Percentiles rank a stretch among this genome's conserved stretches.
Evolutionary conservation across 2,888 invertebrate genomes (phyloP).

Genomic region (Gnatocerus cornutus): DNA sequence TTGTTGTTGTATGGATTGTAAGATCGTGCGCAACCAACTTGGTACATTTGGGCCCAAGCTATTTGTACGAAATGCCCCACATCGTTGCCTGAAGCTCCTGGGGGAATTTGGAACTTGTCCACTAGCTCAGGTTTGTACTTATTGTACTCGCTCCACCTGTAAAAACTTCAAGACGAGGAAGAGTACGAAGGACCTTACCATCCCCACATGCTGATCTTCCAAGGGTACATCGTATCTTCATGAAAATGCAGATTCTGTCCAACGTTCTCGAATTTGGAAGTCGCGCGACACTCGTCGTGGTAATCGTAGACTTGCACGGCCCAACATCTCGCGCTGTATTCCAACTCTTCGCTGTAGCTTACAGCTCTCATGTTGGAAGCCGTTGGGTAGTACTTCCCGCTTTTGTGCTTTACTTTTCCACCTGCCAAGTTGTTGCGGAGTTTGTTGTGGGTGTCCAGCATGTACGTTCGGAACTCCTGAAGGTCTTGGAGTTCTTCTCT

Average conservation of each 20-base stretch:
- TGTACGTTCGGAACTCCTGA: not conserved
- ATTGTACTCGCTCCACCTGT: not conserved
- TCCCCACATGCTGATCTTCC: not conserved
- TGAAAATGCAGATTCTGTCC: not conserved
- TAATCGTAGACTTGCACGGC: not conserved
- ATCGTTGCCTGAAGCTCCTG: not conserved
- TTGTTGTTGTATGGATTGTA: not conserved
- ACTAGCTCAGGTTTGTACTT: not conserved
- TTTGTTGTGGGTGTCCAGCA: not conserved
- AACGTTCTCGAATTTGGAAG: not conserved
- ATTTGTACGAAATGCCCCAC: not conserved
- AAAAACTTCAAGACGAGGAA: no score
- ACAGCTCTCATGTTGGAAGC: not conserved
- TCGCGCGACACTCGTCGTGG: not conserved
- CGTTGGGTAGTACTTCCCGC: not conserved
- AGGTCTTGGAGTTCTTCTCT: conserved; percentile 1
- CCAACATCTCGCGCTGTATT: not conserved
- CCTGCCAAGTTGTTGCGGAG: not conserved
- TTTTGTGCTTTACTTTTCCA: not conserved
- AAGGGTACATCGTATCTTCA: not conserved
- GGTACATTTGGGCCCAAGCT: not conserved
- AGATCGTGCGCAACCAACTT: not conserved
- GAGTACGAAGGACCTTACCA: not conserved
- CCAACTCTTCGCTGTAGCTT: not conserved
- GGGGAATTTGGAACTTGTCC: not conserved